phyloP scores from a whole-genome alignment of 1,140 invertebrate genomes.

The Rhopalosiphum padi region DNA sequence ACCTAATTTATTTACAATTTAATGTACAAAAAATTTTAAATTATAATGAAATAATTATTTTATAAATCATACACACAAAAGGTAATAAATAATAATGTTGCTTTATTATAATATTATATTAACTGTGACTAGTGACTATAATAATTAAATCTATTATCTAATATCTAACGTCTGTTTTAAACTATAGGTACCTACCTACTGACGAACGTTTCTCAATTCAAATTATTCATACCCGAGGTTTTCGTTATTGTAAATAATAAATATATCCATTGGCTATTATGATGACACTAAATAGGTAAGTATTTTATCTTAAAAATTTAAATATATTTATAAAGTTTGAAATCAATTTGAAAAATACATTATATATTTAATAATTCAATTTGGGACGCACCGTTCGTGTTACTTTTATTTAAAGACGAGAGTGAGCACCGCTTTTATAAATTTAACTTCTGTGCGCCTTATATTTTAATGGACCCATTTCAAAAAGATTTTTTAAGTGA shows the following conservation, averaged over 20 bases:
- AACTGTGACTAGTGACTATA: not conserved
- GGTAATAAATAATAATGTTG: not conserved
- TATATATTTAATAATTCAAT: not conserved
- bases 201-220: not conserved
- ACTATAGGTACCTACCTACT: too few relatives aligned
- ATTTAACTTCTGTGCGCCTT: not conserved
- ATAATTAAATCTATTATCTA: not conserved
- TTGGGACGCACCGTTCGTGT: not conserved
- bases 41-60: not conserved
- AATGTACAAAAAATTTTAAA: too few relatives aligned
- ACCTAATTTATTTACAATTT: not conserved
- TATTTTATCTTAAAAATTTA: not conserved
- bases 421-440: not conserved
- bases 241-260: not conserved
- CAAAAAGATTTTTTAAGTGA: not conserved
- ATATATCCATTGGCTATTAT: too few relatives aligned
- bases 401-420: too few relatives aligned
- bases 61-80: not conserved
- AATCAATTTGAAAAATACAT: not conserved
- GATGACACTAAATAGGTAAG: too few relatives aligned
- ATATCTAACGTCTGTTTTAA: not conserved
- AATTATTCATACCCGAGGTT: not conserved
- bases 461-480: not conserved
- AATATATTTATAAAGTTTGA: not conserved
- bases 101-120: too few relatives aligned